These are phyloP conservation scores for Cydia strobilella DNA, from an alignment of 1,140 invertebrate genomes.

Conservation along the genomic window DNA sequence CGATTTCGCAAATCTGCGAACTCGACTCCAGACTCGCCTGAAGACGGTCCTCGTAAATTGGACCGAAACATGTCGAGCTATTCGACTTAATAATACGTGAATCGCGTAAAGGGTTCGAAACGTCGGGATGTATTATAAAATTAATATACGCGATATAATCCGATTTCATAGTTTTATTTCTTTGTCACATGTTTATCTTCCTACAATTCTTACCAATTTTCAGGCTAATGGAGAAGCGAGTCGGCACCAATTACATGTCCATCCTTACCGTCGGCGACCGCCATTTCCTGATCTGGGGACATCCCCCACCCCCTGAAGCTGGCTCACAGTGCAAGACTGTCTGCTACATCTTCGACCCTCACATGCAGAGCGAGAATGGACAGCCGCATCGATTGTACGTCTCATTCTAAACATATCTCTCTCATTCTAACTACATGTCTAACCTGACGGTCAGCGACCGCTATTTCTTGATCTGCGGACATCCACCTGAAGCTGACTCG, in stretches of 20 bases:
- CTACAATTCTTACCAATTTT: constrained; percentile 3
- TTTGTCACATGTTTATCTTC: no score
- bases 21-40: no score
- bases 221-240: constrained; percentile 67
- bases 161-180: no score
- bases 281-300: constrained; percentile 71
- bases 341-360: constrained; percentile 69
- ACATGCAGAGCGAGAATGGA: constrained; percentile 60
- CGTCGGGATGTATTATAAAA: no score
- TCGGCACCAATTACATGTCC: constrained; percentile 57
- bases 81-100: no score
- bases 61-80: no score
- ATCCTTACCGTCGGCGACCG: constrained; percentile 55
- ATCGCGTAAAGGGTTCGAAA: no score
- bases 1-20: no score
- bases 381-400: constrained; percentile 61
- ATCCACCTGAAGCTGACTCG: constrained; percentile 48
- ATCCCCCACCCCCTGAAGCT: constrained; percentile 52
- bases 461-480: constrained; percentile 71
- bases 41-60: no score
- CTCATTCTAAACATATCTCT: not conserved
- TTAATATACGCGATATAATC: no score
- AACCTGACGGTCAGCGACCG: constrained; percentile 55
- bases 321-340: constrained; percentile 55
- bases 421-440: constrained; percentile 54